phyloP scores from a whole-genome alignment of 2,888 invertebrate genomes.

The Cantharis nigra region DNA sequence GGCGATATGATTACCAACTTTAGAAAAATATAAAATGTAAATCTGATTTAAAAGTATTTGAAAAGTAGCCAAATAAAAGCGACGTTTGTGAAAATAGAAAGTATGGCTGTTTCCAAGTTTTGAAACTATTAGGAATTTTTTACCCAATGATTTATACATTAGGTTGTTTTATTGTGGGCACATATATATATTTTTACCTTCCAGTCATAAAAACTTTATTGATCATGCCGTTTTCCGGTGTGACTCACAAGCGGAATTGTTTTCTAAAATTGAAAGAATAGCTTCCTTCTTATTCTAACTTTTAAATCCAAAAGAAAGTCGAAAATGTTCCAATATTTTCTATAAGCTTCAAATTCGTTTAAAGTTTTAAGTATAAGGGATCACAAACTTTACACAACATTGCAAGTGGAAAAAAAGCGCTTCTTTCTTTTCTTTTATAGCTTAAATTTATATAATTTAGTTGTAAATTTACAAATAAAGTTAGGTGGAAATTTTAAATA shows the following conservation, averaged over 20 bases:
- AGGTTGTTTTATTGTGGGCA: constrained; percentile 5
- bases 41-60: not conserved
- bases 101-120: not conserved
- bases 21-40: not conserved
- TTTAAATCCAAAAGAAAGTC: constrained; percentile 21
- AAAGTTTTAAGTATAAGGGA: constrained; percentile 36
- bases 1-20: not conserved
- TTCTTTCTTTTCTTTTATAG: constrained; percentile 3
- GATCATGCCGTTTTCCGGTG: constrained; percentile 10
- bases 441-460: not conserved
- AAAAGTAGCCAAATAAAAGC: not conserved
- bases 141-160: constrained; percentile 16
- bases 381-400: constrained; percentile 23
- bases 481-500: not conserved
- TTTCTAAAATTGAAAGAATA: constrained; percentile 26
- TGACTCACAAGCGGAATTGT: constrained; percentile 13
- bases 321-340: constrained; percentile 28
- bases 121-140: constrained; percentile 1
- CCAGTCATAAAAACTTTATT: constrained; percentile 19
- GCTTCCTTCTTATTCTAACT: constrained; percentile 23
- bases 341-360: constrained; percentile 36
- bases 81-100: not conserved
- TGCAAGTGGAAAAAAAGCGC: constrained; percentile 5
- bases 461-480: not conserved
- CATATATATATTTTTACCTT: constrained; percentile 9